Conservation (phyloP, 2,113 vertebrate species). For the Crotalus helleri region DNA sequence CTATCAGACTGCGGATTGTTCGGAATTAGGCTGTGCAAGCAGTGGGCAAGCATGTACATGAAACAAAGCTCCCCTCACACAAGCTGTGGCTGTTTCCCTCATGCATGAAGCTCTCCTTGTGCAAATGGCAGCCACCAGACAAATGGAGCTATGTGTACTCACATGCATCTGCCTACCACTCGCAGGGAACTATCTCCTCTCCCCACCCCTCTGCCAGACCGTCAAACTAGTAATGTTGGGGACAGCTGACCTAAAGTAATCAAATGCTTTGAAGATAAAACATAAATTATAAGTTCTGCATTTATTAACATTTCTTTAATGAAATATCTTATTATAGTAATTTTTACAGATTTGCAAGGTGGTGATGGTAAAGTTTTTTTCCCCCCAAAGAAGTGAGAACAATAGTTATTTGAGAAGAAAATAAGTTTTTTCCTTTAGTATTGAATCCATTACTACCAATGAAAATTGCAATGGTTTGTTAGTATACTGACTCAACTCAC, state of each 20-base stretch:
- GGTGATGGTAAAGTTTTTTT: not conserved
- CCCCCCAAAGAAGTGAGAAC: not conserved
- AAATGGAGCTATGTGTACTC: too few relatives aligned
- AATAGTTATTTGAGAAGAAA: constrained; percentile 11
- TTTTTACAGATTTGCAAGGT: constrained; percentile 4
- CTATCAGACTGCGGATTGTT: not conserved
- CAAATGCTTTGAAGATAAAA: not conserved
- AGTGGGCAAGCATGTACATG: not conserved
- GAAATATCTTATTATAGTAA: constrained; percentile 17
- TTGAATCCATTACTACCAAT: not conserved
- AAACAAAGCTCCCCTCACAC: too few relatives aligned
- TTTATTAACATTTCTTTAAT: not conserved
- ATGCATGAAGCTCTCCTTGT: not conserved
- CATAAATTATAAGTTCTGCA: not conserved
- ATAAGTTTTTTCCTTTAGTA: not conserved
- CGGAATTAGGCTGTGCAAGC: not conserved
- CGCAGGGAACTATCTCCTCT: too few relatives aligned
- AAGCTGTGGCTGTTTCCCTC: not conserved
- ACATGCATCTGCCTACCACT: too few relatives aligned
- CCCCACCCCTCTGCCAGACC: too few relatives aligned
- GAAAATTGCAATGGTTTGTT: not conserved
- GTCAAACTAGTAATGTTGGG: too few relatives aligned
- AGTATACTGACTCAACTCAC: not conserved
- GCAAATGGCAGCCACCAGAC: too few relatives aligned
- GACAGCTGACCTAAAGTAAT: not conserved